Base-by-base conservation (phyloP, 1,140 invertebrate genomes). In the Lithobius niger region DNA sequence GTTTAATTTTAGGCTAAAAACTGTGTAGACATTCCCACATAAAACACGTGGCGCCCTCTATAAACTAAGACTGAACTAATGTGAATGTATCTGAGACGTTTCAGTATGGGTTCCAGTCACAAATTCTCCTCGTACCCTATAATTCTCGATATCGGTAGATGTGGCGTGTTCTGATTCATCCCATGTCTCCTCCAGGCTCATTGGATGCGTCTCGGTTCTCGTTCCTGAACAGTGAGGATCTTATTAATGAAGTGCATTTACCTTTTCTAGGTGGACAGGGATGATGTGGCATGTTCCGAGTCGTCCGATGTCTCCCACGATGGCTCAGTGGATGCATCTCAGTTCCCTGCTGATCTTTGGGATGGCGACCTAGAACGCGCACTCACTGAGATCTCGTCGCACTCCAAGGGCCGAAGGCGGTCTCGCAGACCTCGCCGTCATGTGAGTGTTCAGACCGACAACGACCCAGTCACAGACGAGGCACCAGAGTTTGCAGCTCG, bases 381-480 rank as follows among this genome's bases (percentile, higher is more conserved):
- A 16, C 27, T 50, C 3, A 21, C 21, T 26, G 48, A 50, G 3
- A 25, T 50, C 4, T 13, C 10, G 10, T 10, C 15, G 19, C 6
- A 15, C 13, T 27, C 48, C 10, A 50, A 16, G 10, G 44, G 6
- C 10, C 15, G 22, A 47, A 24, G 25, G 48, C 24, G 48, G 27
- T 16, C 16, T 13, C n/a, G 13, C 27, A 22, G 48, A 13, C n/a
- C n/a, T n/a, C 48, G 48, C 3, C 6, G 3, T 4, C 22, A 27
- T 27, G 24, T 25, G 10, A 47, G 19, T 19, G 55, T 64, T 16
- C 65, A 65, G 52, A 65, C 65, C 2, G 58, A 60, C 26, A 65
- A 64, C 47, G 65, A 66, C 53, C 60, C 60, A 16, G 59, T 64
- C 3, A 66, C 64, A 4, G 65, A 66, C 40, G 65, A 65, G 45